These are phyloP conservation scores for Aphis craccivora DNA, from an alignment of 1,140 invertebrate species.

Conservation along the genomic window DNA sequence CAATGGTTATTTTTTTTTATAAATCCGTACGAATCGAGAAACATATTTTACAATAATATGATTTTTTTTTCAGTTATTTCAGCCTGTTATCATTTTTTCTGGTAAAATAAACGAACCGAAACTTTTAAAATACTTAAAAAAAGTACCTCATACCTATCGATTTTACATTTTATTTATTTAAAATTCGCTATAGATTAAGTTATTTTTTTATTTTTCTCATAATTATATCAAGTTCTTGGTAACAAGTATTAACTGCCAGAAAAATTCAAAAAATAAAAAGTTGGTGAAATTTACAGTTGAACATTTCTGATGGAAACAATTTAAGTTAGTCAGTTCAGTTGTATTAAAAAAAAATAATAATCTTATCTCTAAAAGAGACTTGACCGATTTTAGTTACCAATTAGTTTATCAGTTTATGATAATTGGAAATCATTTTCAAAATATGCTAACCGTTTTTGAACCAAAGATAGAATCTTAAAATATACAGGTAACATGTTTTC, in stretches of 20 bases:
- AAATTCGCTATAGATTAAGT: neutral
- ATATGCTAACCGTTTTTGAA: neutral
- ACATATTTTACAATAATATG: neutral
- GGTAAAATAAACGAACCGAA: neutral
- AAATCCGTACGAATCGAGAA: neutral
- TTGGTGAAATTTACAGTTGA: neutral
- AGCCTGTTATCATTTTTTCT: neutral
- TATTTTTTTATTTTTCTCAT: neutral
- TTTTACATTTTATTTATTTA: neutral
- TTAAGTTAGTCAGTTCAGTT: neutral
- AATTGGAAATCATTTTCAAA: neutral
- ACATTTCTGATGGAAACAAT: neutral
- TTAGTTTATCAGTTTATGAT: neutral
- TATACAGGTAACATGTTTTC: neutral
- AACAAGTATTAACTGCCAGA: too few relatives aligned
- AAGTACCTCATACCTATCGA: neutral
- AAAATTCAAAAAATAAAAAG: too few relatives aligned
- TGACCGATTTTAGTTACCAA: neutral
- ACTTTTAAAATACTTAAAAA: neutral
- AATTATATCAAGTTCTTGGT: neutral
- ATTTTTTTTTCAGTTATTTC: neutral
- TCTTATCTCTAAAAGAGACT: neutral
- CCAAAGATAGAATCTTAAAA: neutral
- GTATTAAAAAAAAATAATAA: neutral
- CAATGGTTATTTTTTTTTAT: too few relatives aligned